Evolutionary conservation across 2,113 vertebrate genomes (phyloP), one percentile per base, ranked within the genome.

Genomic region (Meles meles): DNA sequence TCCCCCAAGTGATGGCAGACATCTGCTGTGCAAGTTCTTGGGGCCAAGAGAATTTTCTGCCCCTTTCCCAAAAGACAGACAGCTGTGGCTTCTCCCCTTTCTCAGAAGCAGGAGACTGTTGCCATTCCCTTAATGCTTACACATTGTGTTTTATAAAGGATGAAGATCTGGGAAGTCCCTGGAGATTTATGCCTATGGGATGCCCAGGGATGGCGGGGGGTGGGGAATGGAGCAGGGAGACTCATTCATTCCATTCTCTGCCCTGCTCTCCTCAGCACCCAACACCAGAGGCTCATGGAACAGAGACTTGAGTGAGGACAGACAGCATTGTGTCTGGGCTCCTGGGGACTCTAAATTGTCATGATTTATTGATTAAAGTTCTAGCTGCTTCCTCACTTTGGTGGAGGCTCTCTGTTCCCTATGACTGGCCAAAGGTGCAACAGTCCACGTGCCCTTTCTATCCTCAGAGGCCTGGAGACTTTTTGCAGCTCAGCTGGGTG

Each of bases 391-490:
- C 23, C 9, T 79, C 20, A 12, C 12, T 91, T 77, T 42, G 18
- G 8, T 59, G 34, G 12, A 29, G 27, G 25, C 47, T 86, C 10
- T 27, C 23, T 61, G 72, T 89, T 42, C 20, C 42, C 34, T 85
- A 23, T 85, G 84, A 72, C 12, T 72, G 76, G 9, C 52, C 52
- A 67, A 20, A 92, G 25, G 18, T 74, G n/a, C 37, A 57, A 42
- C 44, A 89, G 2, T 92, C 1, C 0, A 0, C 25, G 2, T 65
- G 17, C 72, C 55, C n/a, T 79, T 2, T 27, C 47, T 55, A 0
- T 85, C 23, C 29, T 80, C 11, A 29, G 29, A 72, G 69, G 29
- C 11, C 25, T 31, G 83, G 44, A 71, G 69, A 37, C 20, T 37
- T 37, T 47, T 9, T 61, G 27, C 3, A 7, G 8, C 47, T 82